These are phyloP conservation scores for Orchesella cincta DNA, from an alignment of 1,140 invertebrate genomes.

Conservation along the genomic window DNA sequence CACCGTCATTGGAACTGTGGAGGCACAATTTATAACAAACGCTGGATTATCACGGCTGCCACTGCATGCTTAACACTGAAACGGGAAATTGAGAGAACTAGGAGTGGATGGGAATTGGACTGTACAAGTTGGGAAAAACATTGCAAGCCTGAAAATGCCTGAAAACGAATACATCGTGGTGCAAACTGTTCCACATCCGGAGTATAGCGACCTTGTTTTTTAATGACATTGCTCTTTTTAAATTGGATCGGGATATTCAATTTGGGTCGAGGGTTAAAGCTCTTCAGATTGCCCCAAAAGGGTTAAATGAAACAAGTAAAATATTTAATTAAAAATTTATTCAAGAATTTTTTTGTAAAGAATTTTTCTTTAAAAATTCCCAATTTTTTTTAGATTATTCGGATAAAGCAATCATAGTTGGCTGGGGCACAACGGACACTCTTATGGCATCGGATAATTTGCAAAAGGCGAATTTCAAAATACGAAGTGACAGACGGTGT, in stretches of 20 bases:
- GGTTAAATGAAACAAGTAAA: neutral
- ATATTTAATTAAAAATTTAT: too few species aligned
- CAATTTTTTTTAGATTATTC: neutral
- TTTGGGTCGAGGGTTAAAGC: neutral
- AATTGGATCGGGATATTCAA: neutral
- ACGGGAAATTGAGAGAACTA: neutral
- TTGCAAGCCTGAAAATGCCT: neutral
- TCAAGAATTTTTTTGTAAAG: too few species aligned
- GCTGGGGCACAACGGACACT: neutral
- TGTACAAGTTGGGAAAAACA: neutral
- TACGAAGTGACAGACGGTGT: neutral
- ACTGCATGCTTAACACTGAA: neutral
- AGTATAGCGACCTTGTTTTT: neutral
- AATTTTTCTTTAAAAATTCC: too few species aligned
- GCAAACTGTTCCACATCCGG: neutral
- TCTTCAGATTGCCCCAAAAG: neutral
- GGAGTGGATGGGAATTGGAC: neutral
- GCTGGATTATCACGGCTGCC: neutral
- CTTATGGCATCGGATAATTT: neutral
- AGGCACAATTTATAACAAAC: constrained; percentile 7
- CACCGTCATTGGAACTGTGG: neutral
- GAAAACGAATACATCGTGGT: neutral
- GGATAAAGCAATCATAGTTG: neutral
- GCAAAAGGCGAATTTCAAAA: neutral
- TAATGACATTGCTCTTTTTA: constrained; percentile 4